Conservation (phyloP, 2,797 vertebrate species). For the Thalassophryne amazonica region DNA sequence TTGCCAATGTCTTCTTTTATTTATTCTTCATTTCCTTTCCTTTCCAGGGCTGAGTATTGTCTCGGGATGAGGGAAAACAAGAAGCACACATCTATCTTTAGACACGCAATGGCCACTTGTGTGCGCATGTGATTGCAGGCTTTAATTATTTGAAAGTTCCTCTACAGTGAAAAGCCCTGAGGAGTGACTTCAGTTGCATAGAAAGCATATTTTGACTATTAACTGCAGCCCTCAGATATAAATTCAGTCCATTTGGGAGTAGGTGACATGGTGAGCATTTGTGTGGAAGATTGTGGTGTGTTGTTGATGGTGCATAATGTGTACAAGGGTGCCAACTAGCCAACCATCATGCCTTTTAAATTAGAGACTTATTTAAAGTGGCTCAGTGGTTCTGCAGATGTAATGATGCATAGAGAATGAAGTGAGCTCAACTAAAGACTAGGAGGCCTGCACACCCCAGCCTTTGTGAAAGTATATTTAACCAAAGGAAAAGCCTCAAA, state of each 20-base stretch:
- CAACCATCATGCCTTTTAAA: slow-evolving; percentile 57
- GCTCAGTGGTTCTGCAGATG: slow-evolving; percentile 71
- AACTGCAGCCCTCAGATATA: slow-evolving; percentile 44
- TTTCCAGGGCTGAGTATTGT: slow-evolving; percentile 57
- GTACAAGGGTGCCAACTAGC: slow-evolving; percentile 8
- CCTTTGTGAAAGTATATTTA: slow-evolving; percentile 57
- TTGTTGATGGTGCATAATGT: slow-evolving; percentile 5
- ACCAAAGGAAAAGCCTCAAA: slow-evolving; percentile 30
- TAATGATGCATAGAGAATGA: slow-evolving; percentile 81
- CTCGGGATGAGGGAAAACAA: slow-evolving; percentile 48
- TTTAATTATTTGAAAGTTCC: slow-evolving; percentile 56
- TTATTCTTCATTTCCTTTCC: slow-evolving; percentile 70
- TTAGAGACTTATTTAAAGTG: slow-evolving; percentile 79
- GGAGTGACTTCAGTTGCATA: slow-evolving; percentile 31
- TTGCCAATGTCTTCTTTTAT: slow-evolving; percentile 76
- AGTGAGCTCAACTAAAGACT: slow-evolving; percentile 53
- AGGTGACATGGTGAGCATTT: slow-evolving; percentile 4
- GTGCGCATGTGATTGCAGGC: slow-evolving; percentile 49
- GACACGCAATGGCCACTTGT: slow-evolving; percentile 25
- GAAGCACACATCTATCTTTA: slow-evolving; percentile 66
- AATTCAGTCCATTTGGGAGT: slow-evolving; percentile 25
- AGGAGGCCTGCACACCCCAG: slow-evolving; percentile 41
- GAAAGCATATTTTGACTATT: slow-evolving; percentile 36
- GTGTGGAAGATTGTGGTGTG: slow-evolving; percentile 3
- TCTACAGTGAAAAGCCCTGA: slow-evolving; percentile 31